Conservation (phyloP, 2,797 vertebrate genomes). For the Danio choprae region DNA sequence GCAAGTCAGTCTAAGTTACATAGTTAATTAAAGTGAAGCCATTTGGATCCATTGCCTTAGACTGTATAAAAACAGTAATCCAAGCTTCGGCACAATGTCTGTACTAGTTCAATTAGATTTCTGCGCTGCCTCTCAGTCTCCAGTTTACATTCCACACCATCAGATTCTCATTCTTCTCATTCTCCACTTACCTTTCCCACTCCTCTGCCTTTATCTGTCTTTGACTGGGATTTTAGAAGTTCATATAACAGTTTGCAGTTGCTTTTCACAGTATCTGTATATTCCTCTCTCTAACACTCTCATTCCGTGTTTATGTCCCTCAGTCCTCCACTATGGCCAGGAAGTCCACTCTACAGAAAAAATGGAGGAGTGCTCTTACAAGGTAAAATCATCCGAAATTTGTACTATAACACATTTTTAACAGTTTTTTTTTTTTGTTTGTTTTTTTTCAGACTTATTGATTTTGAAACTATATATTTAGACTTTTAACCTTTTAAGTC, state of each 20-base stretch:
- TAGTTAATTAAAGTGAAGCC: conserved; percentile 17
- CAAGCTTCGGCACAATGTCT: conserved; percentile 8
- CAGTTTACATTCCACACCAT: conserved; percentile 20
- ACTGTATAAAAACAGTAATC: conserved; percentile 21
- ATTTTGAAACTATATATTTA: not conserved
- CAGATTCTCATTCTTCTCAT: not conserved
- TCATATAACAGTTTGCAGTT: not conserved
- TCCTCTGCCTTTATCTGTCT: not conserved
- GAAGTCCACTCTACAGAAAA: conserved; percentile 96
- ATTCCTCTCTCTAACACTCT: conserved; percentile 44
- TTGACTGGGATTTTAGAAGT: not conserved
- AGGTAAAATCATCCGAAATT: conserved; percentile 77
- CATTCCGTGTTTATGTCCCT: conserved; percentile 48
- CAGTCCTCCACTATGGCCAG: conserved; percentile 93
- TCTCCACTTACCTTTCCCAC: not conserved
- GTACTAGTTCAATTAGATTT: conserved; percentile 2
- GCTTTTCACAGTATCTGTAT: no score
- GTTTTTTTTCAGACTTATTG: not conserved
- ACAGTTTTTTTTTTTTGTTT: not conserved
- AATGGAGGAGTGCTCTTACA: conserved; percentile 91
- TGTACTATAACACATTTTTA: no score
- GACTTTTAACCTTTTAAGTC: no score
- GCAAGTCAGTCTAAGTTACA: not conserved
- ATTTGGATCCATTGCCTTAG: not conserved
- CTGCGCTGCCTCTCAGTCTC: not conserved